Evolutionary conservation across 2,113 vertebrate species (phyloP), one percentile per base, ranked within the genome.

Genomic region (Peromyscus maniculatus): DNA sequence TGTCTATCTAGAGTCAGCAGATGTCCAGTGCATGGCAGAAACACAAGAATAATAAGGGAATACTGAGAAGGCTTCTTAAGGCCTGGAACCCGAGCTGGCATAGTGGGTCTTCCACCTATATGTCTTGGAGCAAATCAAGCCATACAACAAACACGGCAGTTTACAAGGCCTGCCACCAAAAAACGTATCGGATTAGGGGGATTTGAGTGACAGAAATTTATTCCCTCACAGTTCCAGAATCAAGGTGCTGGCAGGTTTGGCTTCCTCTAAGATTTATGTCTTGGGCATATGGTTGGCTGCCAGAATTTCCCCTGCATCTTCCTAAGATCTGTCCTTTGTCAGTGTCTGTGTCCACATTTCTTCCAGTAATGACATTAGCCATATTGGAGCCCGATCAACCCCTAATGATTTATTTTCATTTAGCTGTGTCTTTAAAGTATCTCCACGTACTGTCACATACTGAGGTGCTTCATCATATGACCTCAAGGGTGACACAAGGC

Each of bases 401-500:
- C n/a, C 69, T 74, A 69, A 67, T 52, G 59, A 31, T 22, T 16
- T 92, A 59, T 89, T 89, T 89, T 89, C n/a, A 95, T 33, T 87
- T 86, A 66, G 43, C 80, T 75, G 16, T 69, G 21, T 78, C 33
- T 36, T 78, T 87, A 49, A 83, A 89, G 26, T 84, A 13, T 67
- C 59, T 82, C 84, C 74, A 83, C 93, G 82, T 33, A 62, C 12
- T 84, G 46, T 88, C 74, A 72, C 39, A 67, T 87, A 52, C 46
- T 55, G 10, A 93, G 6, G 8, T 67, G 28, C 46, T 67, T 55
- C 52, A 46, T 28, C 31, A 80, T 28, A 88, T 1, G 24, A 93
- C 57, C 77, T 82, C 71, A 2, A 21, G 28, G 10, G 4, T n/a
- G 7, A 83, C 31, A 83, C 15, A 82, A 11, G 46, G 91, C 75